Base-by-base conservation (phyloP, 2,113 vertebrate genomes). In the Gallinago jamesoni region DNA sequence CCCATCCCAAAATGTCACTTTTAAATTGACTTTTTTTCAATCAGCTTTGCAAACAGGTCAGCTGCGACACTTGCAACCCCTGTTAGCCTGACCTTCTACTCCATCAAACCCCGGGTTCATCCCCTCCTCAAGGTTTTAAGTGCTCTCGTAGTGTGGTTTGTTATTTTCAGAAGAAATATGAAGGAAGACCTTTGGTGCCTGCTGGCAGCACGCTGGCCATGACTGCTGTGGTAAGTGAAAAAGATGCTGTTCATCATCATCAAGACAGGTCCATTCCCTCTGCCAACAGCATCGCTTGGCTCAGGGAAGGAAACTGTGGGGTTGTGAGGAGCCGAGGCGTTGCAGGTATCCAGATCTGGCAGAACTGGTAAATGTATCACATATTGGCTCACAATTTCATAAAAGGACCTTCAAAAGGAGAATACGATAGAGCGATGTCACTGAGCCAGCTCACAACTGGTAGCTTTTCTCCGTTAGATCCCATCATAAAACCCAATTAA, bases 241-340 rank as follows among this genome's bases (percentile, higher is more conserved):
- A 87, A 39, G 22, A 63, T 72, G 25, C 17, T 64, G 28, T 68
- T 90, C 39, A 35, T 85, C 66, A 79, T 3, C 7, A 7, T 67
- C 39, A 39, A 39, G 74, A 82, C 12, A 12, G 76, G 43, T 28
- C 35, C 2, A 2, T 85, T 90, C 35, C 27, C 48, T 62, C 70
- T 43, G 45, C 63, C 88, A 94, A 39, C 21, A 57, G 39, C 0
- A 1, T 64, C 79, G 60, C 33, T 33, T 83, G 39, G 30, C 35
- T 52, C 2, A 0, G 53, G 75, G 52, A 76, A 39, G 3, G 3
- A 92, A 48, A 62, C 4, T 0, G 0, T 43, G 41, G 27, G 23
- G 9, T 12, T 73, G 39, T 60, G 48, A 53, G 43, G 35, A 85
- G 21, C 35, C 5, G 5, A 56, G 10, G 8, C 25, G 30, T 48